A percentile compares a stretch with the other conserved stretches of the same genome.
phyloP scores from a whole-genome alignment of 2,797 vertebrate species.

The Austrolebias charrua region DNA sequence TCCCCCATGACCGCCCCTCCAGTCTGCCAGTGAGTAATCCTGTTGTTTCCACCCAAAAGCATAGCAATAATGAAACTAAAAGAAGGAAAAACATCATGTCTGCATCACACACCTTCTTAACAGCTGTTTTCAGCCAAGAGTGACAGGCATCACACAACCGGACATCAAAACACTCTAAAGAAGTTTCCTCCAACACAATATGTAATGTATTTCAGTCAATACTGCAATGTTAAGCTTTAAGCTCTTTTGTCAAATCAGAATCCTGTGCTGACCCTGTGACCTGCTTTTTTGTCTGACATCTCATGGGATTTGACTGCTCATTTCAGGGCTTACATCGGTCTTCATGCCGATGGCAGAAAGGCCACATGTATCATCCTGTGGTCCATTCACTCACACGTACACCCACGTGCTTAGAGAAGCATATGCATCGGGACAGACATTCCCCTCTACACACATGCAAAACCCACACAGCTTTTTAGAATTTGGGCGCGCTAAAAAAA shows the following conservation, averaged over 20 bases:
- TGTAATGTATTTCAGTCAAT: not conserved
- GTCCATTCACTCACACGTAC: conserved; percentile 43
- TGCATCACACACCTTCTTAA: not conserved
- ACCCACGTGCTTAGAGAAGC: conserved; percentile 47
- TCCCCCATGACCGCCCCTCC: conserved; percentile 81
- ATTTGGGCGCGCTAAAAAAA: conserved; percentile 67
- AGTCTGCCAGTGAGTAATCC: conserved; percentile 91
- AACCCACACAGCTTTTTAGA: conserved; percentile 50
- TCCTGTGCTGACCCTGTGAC: not conserved
- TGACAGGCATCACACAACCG: not conserved
- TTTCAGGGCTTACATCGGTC: conserved; percentile 48
- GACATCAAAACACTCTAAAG: not conserved
- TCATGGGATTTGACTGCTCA: conserved; percentile 46
- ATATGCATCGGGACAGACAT: conserved; percentile 56
- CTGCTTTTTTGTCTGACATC: conserved; percentile 34
- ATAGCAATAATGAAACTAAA: not conserved
- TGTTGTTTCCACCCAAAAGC: not conserved
- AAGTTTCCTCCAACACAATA: not conserved
- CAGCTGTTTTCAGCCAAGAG: not conserved
- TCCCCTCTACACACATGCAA: conserved; percentile 29
- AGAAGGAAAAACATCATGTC: not conserved
- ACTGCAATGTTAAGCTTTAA: conserved; percentile 13
- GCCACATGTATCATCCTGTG: conserved; percentile 44
- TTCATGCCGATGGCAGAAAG: conserved; percentile 43
- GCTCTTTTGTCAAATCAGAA: conserved; percentile 46